Evolutionary conservation across 2,113 vertebrate genomes (phyloP), one percentile per base, ranked within the genome.

Genomic region (Marmota flaviventris): DNA sequence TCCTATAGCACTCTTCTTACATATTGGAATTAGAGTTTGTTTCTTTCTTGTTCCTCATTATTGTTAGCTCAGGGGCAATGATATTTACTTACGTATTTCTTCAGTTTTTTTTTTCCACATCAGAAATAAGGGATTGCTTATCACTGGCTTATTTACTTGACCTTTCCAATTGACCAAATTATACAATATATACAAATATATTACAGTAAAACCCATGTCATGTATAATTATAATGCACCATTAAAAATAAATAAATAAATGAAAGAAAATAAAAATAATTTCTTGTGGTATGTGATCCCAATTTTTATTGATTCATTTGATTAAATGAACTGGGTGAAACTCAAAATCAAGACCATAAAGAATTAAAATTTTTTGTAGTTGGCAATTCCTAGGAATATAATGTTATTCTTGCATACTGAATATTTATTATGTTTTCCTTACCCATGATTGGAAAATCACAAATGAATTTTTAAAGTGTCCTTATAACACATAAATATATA

Each of bases 351-450:
- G 48, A 53, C 12, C 14, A 79, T 7, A 90, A 91, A 37, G 4
- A 88, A 67, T 32, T 78, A 87, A 96, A 95, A 72, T 16, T 17
- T 37, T 37, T 58, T 39, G 3, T 12, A 61, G 20, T 82, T 39
- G 70, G 27, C 13, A 77, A 45, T 83, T 82, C n/a, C 75, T 78
- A 42, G 45, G 24, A 73, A 69, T 82, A 82, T 24, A 69, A 63
- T 82, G 18, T 72, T 95, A 48, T 6, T 72, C 93, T 83, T 51
- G 39, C 2, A 75, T 69, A 58, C 27, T 18, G 79, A 10, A n/a
- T 88, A 81, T 79, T 85, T 88, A 11, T 89, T 93, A 7, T 53
- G 37, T 91, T 91, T 91, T 53, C 39, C 85, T 94, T 92, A 85
- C 45, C 48, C 42, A 79, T 81, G 27, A 61, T 89, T 76, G 65